Base-by-base conservation (phyloP, 2,888 invertebrate genomes). In the Pristionchus exspectatus region DNA sequence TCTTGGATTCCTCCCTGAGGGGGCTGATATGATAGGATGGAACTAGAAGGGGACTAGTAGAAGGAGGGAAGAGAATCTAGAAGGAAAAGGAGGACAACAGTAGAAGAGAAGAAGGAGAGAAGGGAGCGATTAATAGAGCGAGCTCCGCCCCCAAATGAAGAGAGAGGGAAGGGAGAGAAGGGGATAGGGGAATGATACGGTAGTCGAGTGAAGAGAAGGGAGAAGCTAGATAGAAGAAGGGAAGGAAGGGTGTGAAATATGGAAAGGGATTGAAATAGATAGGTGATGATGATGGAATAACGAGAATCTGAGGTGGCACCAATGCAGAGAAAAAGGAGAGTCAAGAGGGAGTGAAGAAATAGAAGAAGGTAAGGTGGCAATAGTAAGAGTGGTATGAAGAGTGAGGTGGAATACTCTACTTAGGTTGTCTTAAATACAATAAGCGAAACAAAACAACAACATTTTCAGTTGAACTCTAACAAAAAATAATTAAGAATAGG, bases 301-400 rank as follows among this genome's bases (percentile, higher is more conserved):
- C 50, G 84, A 56, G 84, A 84, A 84, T 84, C 84, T 84, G 84
- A 84, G 59, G 84, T 30, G 84, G 84, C 84, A 84, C 30, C 9
- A 56, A 30, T 21, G 2, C 2, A 24, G 38, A 56, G 30, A n/a
- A 59, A 16, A 30, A n/a, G 50, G 83, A 84, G 59, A 4, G 27
- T 18, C 18, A 33, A 14, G 21, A 59, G 54, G 59, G 24, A 30
- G 27, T 59, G 59, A 5, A 74, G 18, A 18, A 38, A 38, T n/a
- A 38, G 38, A 38, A 5, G 38, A 9, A 30, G 74, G 38, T 50
- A 83, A 83, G 54, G 83, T 27, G 54, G 54, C n/a, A 83, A 83
- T 27, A 38, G 83, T 30, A 14, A 54, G 50, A 38, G 83, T 3
- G 0, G 59, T 14, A 63, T 63, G 63, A 63, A 74, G 74, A 74